Evolutionary conservation across 2,888 invertebrate genomes (phyloP), one percentile per base, ranked within the genome.

Genomic region (Pollenia labialis): DNA sequence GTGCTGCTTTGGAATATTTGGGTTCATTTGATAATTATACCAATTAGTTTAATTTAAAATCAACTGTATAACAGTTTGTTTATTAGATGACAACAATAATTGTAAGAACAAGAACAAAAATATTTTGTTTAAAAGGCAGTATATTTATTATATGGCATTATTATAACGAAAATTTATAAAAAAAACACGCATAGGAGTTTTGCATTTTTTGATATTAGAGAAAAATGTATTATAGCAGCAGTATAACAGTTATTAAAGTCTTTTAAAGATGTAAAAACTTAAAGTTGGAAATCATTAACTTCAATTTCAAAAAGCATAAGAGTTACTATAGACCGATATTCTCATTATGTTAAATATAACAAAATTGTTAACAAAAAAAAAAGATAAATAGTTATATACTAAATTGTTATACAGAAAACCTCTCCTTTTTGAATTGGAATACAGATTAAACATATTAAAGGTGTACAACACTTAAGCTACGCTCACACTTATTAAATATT

Each of bases 11-110:
- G 93, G 99, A 99, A 93, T 99, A 99, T 94, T 95, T 99, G 93
- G 98, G 98, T 90, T 99, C 98, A 40, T 99, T 99, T 94, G 99
- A 99, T 94, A 98, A 99, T 94, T 98, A 98, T 94, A 96, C 97
- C 93, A 97, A 97, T 95, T 97, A 85, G 85, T 82, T 87, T 69
- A 75, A 66, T 76, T 72, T 79, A 11, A 77, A 85, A 69, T 74
- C 76, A 64, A 23, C 87, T 87, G 87, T 87, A 81, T 84, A 84
- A 87, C 87, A 87, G 87, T 77, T 81, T 84, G 42, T 54, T 81
- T 60, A 48, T 64, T 80, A 64, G 52, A 71, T 42, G 12, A 66
- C 23, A 50, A 66, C 14, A 60, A n/a, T 50, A 7, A 40, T 32
- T 32, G 44, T 14, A 8, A 60, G 48, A 48, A 50, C n/a, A 66